A percentile compares a stretch with the other conserved stretches of the same genome.
Conservation (phyloP, 2,797 vertebrate species). For the Lithobates sylvaticus region DNA sequence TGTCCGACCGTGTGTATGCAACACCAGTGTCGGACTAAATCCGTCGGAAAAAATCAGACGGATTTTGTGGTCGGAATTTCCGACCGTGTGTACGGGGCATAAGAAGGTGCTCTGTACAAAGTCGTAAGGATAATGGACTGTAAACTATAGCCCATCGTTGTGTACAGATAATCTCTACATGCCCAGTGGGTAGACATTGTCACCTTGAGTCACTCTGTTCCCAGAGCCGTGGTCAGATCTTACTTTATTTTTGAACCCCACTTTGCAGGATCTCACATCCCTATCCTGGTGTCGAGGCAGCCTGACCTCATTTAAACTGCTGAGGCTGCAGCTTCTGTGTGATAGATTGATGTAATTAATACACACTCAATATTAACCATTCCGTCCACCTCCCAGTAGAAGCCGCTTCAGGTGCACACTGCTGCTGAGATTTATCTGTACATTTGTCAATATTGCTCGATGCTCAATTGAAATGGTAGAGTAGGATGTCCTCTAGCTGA, state of each 20-base stretch:
- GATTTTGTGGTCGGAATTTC: too few species aligned
- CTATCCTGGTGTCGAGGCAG: constrained; percentile 18
- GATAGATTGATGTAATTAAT: constrained; percentile 55
- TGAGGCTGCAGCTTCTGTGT: constrained; percentile 44
- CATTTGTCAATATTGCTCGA: constrained; percentile 24
- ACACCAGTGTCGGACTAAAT: too few species aligned
- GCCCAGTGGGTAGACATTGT: neutral
- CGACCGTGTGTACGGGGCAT: too few species aligned
- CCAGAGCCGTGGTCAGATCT: neutral
- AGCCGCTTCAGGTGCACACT: constrained; percentile 6
- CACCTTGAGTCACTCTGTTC: neutral
- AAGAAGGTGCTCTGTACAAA: neutral
- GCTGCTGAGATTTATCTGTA: constrained; percentile 10
- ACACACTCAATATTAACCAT: constrained; percentile 35
- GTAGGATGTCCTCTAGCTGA: neutral
- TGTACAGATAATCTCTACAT: neutral
- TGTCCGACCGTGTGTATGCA: too few species aligned
- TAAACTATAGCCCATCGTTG: neutral
- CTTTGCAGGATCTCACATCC: constrained; percentile 12
- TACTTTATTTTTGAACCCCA: neutral
- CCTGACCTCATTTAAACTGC: constrained; percentile 44
- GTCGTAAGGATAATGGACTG: neutral
- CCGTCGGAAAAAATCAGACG: too few species aligned
- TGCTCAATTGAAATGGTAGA: neutral
- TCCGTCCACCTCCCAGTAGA: neutral